Base-by-base conservation (phyloP, 2,797 vertebrate genomes). In the Cottoperca gobio region DNA sequence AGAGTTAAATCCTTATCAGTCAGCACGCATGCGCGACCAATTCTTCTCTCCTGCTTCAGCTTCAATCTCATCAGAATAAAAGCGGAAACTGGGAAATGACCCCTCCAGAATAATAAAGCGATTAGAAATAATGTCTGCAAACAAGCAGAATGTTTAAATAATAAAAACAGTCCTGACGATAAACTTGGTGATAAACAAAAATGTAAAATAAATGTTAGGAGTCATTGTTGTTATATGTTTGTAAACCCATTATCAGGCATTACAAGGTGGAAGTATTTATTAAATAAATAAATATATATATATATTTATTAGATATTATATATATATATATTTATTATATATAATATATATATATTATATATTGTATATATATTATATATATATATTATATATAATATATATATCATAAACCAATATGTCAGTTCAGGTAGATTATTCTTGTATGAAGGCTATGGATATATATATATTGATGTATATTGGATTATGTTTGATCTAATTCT, bases 21-120 rank as follows among this genome's bases (percentile, higher is more conserved):
- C 37, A 19, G 16, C 24, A 43, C 88, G 84, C 92, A 93, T 92
- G 92, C 91, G 91, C 81, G 6, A 58, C 19, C 5, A 11, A 23
- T 13, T 28, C 7, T 2, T 21, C 23, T 2, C 1, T 17, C 21
- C 21, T 39, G 43, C 14, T 24, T 77, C 28, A 46, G 10, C 23
- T 42, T n/a, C 40, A 57, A 28, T 23, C 0, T 45, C 5, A 4
- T 12, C 5, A 60, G 7, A 69, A 2, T 42, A 40, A 68, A 23
- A 60, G 9, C 48, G 55, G 60, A 60, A 68, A 50, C 4, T 8
- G 13, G 63, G 4, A 45, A 26, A 11, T 8, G 0, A 3, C 2
- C 10, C 66, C 45, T 79, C 49, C 82, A 76, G 6, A 82, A 67
- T 79, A 81, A 40, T 3, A 70, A 9, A 9, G 6, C 2, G 1